Conservation (phyloP, 2,113 vertebrate species). For the Colistium nudipinnis region DNA sequence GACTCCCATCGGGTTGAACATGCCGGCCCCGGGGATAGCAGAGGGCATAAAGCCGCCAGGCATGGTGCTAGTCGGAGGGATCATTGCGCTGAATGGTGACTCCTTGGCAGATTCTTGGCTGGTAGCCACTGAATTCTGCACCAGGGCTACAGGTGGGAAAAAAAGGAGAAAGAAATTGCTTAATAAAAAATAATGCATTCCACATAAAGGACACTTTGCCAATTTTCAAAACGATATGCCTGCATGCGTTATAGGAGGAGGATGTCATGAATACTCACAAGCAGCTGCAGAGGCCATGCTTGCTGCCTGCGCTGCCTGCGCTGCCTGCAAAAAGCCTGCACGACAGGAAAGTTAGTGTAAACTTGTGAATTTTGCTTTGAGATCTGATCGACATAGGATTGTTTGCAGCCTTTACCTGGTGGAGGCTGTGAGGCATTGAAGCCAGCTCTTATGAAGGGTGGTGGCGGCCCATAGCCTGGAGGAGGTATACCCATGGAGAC, state of each 20-base stretch:
- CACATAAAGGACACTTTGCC: neutral
- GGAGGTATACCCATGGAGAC: conserved; percentile 96
- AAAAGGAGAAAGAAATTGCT: neutral
- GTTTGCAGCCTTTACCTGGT: conserved; percentile 84
- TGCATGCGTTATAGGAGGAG: neutral
- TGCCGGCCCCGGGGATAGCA: conserved; percentile 84
- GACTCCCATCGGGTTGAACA: conserved; percentile 87
- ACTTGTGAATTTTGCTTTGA: neutral
- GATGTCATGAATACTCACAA: conserved; percentile 80
- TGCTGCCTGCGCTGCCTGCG: conserved; percentile 85
- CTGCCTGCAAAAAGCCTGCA: conserved; percentile 91
- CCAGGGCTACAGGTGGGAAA: conserved; percentile 69
- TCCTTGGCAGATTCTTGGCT: conserved; percentile 90
- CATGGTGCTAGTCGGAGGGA: conserved; percentile 86
- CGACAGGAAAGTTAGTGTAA: neutral
- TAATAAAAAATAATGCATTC: neutral
- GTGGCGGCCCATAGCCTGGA: conserved; percentile 94
- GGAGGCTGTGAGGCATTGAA: conserved; percentile 97
- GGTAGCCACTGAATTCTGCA: conserved; percentile 86
- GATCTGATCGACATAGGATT: neutral
- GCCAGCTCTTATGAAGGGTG: conserved; percentile 89
- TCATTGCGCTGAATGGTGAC: conserved; percentile 86
- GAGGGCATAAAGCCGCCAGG: conserved; percentile 88
- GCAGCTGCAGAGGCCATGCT: conserved; percentile 83
- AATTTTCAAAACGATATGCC: neutral